phyloP scores from a whole-genome alignment of 2,888 invertebrate genomes.

The Drosophila cracens region DNA sequence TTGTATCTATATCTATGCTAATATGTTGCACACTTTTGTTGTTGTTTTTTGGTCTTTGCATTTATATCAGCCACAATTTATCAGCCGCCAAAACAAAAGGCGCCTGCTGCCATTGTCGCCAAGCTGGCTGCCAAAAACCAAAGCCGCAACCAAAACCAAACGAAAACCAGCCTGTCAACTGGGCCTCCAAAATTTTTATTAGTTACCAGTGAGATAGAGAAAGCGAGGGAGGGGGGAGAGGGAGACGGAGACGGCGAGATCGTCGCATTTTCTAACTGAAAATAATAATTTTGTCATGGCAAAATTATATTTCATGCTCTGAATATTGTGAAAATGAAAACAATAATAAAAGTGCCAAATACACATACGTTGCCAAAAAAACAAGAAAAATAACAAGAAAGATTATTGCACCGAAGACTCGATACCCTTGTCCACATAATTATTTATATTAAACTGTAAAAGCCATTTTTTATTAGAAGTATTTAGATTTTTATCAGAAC shows the following conservation, averaged over 20 bases:
- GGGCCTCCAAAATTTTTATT: slow-evolving; percentile 50
- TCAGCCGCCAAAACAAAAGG: slow-evolving; percentile 79
- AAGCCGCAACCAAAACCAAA: slow-evolving; percentile 64
- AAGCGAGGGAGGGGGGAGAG: no score
- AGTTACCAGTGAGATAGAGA: slow-evolving; percentile 24
- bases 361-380: slow-evolving; percentile 17
- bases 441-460: neutral
- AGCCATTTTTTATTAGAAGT: neutral
- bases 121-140: slow-evolving; percentile 78
- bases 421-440: slow-evolving; percentile 8
- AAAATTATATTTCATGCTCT: slow-evolving; percentile 80
- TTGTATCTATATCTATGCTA: slow-evolving; percentile 60
- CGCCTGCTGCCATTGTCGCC: slow-evolving; percentile 70
- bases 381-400: slow-evolving; percentile 16
- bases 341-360: slow-evolving; percentile 60
- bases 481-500: neutral
- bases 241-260: neutral
- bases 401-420: neutral
- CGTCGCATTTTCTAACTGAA: slow-evolving; percentile 72
- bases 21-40: slow-evolving; percentile 72
- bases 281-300: slow-evolving; percentile 69
- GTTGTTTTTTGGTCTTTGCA: slow-evolving; percentile 61
- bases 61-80: slow-evolving; percentile 80
- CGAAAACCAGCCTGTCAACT: slow-evolving; percentile 61
- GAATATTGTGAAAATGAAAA: slow-evolving; percentile 64